Conservation (phyloP, 2,888 invertebrate species). For the Encarsia formosa region DNA sequence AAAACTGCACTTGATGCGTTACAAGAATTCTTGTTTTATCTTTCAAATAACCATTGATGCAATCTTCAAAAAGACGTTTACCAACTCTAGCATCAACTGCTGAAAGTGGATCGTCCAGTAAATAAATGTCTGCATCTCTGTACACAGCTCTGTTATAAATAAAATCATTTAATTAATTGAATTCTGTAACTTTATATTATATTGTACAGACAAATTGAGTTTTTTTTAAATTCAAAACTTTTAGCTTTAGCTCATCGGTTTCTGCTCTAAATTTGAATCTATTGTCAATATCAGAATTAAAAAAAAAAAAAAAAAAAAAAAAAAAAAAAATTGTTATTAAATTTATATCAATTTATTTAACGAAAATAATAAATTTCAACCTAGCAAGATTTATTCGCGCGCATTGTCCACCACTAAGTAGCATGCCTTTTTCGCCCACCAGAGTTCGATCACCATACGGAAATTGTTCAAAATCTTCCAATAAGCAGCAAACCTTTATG, state of each 20-base stretch:
- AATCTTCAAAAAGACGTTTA: conserved; percentile 70
- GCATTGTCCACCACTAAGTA: conserved; percentile 76
- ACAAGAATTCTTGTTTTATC: conserved; percentile 71
- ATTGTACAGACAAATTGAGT: too few relatives aligned
- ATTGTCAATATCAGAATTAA: too few relatives aligned
- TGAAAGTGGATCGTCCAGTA: conserved; percentile 76
- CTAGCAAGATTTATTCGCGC: conserved; percentile 73
- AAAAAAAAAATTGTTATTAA: background rate
- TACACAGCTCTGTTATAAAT: conserved; percentile 63
- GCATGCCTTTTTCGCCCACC: conserved; percentile 74
- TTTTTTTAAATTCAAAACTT: too few relatives aligned
- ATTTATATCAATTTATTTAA: background rate
- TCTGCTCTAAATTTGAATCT: too few relatives aligned
- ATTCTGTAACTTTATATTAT: too few relatives aligned
- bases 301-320: background rate
- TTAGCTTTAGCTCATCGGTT: too few relatives aligned
- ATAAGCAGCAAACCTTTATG: conserved; percentile 62
- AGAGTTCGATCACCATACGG: conserved; percentile 69
- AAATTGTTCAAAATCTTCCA: conserved; percentile 66
- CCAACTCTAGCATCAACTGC: conserved; percentile 78
- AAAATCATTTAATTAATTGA: too few relatives aligned
- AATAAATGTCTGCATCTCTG: conserved; percentile 69
- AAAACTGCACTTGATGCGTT: conserved; percentile 80
- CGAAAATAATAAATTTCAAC: conserved; percentile 35
- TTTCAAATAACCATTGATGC: conserved; percentile 62